Percentiles rank a stretch among this genome's conserved stretches.
phyloP scores from a whole-genome alignment of 2,888 invertebrate species.

The Harpalus rubripes region DNA sequence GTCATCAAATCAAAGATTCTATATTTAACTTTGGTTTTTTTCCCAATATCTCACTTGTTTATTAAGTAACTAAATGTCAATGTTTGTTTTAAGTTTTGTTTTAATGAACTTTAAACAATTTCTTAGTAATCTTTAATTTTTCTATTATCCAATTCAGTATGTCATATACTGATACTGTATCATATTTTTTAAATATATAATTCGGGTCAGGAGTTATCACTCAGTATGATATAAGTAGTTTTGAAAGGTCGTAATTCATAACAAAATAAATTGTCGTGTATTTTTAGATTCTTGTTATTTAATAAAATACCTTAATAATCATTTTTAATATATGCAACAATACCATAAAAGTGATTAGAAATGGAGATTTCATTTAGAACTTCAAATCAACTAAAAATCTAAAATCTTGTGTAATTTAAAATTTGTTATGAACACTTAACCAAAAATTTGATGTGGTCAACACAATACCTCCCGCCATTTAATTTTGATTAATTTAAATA shows the following conservation, averaged over 20 bases:
- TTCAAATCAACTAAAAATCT: too few relatives aligned
- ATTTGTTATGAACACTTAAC: too few relatives aligned
- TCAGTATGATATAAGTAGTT: not conserved
- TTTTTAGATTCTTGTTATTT: too few relatives aligned
- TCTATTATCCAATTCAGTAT: not conserved
- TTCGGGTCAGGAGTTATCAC: not conserved
- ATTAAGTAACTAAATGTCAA: not conserved
- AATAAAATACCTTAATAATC: too few relatives aligned
- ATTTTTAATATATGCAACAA: too few relatives aligned
- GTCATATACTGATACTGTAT: not conserved
- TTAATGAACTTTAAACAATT: not conserved
- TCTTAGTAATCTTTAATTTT: not conserved
- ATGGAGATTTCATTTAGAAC: too few relatives aligned
- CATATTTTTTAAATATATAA: not conserved
- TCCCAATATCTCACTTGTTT: not conserved
- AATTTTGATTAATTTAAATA: too few relatives aligned
- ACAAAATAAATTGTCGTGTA: too few relatives aligned
- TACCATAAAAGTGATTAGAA: too few relatives aligned
- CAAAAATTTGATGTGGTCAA: too few relatives aligned
- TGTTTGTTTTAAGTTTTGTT: not conserved
- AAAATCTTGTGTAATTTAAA: too few relatives aligned
- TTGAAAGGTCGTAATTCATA: not conserved
- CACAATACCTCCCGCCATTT: too few relatives aligned
- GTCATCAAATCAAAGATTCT: not conserved
- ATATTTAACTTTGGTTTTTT: not conserved